A percentile compares a stretch with the other conserved stretches of the same genome.
These are phyloP conservation scores for Myotis davidii DNA, from an alignment of 2,113 vertebrate genomes.

Conservation along the genomic window DNA sequence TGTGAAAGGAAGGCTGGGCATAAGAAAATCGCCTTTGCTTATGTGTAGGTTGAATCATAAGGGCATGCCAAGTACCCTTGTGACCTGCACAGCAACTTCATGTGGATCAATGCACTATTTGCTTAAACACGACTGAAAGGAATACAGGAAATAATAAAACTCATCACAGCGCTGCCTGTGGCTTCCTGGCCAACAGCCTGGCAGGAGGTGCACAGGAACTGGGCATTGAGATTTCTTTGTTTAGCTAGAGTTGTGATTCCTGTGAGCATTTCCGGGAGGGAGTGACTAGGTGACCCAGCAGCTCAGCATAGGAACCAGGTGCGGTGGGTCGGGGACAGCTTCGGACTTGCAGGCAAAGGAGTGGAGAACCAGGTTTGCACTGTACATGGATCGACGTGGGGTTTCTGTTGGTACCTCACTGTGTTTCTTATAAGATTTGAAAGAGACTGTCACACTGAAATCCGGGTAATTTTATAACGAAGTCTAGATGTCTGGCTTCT, in stretches of 20 bases:
- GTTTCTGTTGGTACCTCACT: neutral
- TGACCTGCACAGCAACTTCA: neutral
- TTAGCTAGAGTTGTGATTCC: neutral
- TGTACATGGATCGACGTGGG: neutral
- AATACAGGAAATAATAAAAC: neutral
- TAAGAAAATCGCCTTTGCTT: neutral
- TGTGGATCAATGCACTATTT: neutral
- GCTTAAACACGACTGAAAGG: neutral
- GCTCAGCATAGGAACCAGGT: neutral
- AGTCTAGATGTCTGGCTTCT: neutral
- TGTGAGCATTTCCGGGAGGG: neutral
- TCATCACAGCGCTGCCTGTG: neutral
- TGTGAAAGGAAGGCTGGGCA: neutral
- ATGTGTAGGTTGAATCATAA: neutral
- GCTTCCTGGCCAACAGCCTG: neutral
- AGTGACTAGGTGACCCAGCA: neutral
- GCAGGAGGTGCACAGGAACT: too few species aligned
- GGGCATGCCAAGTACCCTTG: neutral
- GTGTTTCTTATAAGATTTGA: neutral
- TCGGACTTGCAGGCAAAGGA: neutral
- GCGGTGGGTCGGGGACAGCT: too few species aligned
- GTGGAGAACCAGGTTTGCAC: neutral
- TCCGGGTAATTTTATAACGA: neutral
- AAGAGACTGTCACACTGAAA: neutral
- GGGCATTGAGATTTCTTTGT: neutral